Conservation (phyloP, 1,140 invertebrate genomes). For the Rhopalosiphum padi region DNA sequence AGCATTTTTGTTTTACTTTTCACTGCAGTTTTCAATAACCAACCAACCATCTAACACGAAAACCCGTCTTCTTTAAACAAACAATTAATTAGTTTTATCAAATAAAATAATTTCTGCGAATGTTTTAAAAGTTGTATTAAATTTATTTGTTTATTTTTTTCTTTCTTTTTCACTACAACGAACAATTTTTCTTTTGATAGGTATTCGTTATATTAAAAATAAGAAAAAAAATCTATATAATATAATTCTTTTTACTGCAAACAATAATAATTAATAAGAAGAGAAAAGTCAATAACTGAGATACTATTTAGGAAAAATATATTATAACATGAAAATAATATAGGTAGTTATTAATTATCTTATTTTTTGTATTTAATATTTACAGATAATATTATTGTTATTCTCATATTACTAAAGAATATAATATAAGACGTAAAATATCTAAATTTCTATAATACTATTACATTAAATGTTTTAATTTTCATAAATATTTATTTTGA, state of each 20-base stretch:
- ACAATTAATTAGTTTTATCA: slow-evolving; percentile 54
- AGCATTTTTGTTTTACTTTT: background rate
- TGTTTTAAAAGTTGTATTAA: background rate
- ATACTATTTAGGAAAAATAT: background rate
- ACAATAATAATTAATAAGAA: background rate
- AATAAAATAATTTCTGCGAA: slow-evolving; percentile 25
- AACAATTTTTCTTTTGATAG: background rate
- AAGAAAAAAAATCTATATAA: background rate
- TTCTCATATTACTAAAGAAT: background rate
- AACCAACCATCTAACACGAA: background rate
- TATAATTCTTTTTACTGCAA: background rate
- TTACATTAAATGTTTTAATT: background rate
- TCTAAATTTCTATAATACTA: background rate
- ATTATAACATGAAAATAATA: background rate
- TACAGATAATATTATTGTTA: background rate
- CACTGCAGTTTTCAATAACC: background rate
- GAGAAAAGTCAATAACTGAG: background rate
- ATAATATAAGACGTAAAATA: background rate
- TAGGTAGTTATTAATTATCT: background rate
- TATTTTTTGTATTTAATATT: background rate
- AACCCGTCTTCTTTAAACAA: background rate
- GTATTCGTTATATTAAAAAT: background rate
- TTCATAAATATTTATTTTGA: background rate
- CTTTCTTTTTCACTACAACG: background rate
- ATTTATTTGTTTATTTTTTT: background rate